Conservation (phyloP, 2,888 invertebrate genomes). For the Blomia tropicalis region DNA sequence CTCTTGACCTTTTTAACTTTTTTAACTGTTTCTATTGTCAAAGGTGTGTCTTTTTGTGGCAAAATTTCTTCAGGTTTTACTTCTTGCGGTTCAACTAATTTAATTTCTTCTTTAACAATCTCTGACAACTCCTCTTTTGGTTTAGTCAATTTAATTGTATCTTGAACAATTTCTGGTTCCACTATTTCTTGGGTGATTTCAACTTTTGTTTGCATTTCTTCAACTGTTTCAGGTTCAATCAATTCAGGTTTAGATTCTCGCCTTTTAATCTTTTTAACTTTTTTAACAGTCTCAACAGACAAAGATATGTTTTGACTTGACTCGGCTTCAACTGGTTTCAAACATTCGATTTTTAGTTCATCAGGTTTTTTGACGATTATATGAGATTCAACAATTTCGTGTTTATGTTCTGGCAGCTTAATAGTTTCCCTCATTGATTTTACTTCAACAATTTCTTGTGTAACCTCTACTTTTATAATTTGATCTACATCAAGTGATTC, state of each 20-base stretch:
- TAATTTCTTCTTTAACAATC: neutral
- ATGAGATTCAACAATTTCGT: neutral
- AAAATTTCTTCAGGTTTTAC: too few relatives aligned
- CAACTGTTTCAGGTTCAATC: neutral
- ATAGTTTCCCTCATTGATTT: neutral
- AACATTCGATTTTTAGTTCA: neutral
- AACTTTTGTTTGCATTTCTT: neutral
- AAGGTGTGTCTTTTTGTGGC: neutral
- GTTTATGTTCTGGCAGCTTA: neutral
- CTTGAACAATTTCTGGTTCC: neutral
- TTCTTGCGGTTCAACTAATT: too few relatives aligned
- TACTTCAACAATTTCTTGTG: neutral
- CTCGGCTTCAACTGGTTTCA: neutral
- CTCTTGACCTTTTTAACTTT: neutral
- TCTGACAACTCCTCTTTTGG: slow-evolving; percentile 2
- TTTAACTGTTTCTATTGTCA: neutral
- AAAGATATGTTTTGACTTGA: too few relatives aligned
- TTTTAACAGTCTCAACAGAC: neutral
- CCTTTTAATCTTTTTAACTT: slow-evolving; percentile 19
- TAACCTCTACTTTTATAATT: neutral
- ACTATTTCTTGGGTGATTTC: neutral
- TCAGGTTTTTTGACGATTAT: neutral
- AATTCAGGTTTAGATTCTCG: neutral
- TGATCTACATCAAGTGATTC: slow-evolving; percentile 5
- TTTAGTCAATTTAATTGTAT: neutral